Evolutionary conservation across 2,113 vertebrate genomes (phyloP), one percentile per base, ranked within the genome.

Genomic region (Oryzias curvinotus): DNA sequence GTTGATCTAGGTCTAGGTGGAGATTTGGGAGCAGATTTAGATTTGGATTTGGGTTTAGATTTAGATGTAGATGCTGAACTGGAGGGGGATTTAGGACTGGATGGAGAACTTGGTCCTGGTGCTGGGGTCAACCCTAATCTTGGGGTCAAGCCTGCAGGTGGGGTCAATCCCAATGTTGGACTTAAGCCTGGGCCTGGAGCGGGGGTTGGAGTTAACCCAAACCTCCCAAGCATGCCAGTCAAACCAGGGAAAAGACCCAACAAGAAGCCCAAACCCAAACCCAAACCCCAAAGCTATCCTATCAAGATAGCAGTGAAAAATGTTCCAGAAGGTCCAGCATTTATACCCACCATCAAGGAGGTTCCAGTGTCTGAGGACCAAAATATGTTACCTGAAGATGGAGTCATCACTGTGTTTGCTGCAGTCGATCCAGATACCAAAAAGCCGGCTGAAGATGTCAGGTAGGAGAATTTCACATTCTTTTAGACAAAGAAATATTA

Each of bases 381-480:
- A 44, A 80, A 79, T 14, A 62, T 57, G 23, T 19, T 65, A 13
- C 73, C 81, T 2, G 52, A 88, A 62, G 13, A 80, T 17, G 88
- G 89, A 1, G 61, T 91, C 5, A 14, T 97, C 12, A 84, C 89
- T 53, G 91, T 78, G 0, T 94, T 91, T 17, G 60, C 88, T 52
- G 96, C 95, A 44, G 17, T 89, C 0, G 93, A 97, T 82, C 80
- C 92, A 49, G 96, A 98, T 75, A 96, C 94, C 4, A 93, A 94
- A 73, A 51, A 77, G 61, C 36, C 61, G 10, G 93, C 95, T n/a
- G 80, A 92, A 23, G 89, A 96, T 5, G 92, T 97, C 78, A 90
- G 92, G 96, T 96, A 30, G 64, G 85, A 85, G 4, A 30, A 65
- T 0, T 41, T 66, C n/a, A 18, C 10, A 1, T 26, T 44, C 18